Evolutionary conservation across 2,113 vertebrate genomes (phyloP), one percentile per base, ranked within the genome.

Genomic region (Amphiprion ocellaris): DNA sequence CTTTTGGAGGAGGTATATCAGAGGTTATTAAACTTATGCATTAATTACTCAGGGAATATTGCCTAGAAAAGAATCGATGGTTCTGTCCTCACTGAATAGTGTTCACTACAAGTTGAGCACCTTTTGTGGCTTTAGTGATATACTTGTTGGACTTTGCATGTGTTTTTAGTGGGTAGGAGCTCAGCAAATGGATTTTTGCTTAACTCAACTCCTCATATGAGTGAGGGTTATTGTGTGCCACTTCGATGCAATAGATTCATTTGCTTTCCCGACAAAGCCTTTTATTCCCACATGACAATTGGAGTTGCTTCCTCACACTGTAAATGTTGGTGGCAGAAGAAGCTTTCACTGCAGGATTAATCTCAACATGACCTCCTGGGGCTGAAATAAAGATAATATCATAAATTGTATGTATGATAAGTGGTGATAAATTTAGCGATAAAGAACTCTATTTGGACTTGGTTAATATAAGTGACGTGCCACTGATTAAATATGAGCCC

Each of bases 31-130:
- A 83, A 86, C 66, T 79, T 56, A 63, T 76, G 82, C 72, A 83
- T 90, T 92, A 92, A 92, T 92, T 93, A 90, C 70, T 54, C 10
- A 1, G 62, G 66, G 71, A 77, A 76, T 71, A 86, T 77, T 79
- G 69, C 56, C 68, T 52, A 10, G 69, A 52, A 77, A 72, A 77
- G 61, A 84, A 84, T 74, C 54, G 62, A 86, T 81, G 70, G 30
- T 52, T 60, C 39, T 65, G 33, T 56, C 70, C 54, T 39, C 44
- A 19, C n/a, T 59, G 50, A 79, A 77, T 71, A 41, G 30, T 39
- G 46, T 81, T 83, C 46, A 11, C 37, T 70, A 24, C 74, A 74
- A 44, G 17, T 58, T 69, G 24, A 2, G 55, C 30, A 60, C 64
- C 68, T 84, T 72, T 67, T 74, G 55, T 72, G 53, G 60, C 74